Percentiles rank a stretch among this genome's conserved stretches.
phyloP scores from a whole-genome alignment of 30 jellyfish, hydroid and myxozoan species.

The Catostylus mosaicus region DNA sequence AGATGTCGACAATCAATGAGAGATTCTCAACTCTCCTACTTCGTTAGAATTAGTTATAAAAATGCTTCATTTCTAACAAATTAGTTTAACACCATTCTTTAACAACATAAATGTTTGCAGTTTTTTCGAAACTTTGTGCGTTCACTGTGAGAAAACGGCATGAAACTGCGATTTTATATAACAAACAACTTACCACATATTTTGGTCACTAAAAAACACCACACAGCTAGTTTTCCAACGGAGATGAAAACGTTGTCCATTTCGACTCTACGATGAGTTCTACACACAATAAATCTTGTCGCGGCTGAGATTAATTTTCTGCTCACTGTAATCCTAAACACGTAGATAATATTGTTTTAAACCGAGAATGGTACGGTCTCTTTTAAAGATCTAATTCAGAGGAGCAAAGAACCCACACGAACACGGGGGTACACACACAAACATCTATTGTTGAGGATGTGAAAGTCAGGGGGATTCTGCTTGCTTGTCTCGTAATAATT shows the following conservation, averaged over 20 bases:
- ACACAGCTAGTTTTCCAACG: not conserved
- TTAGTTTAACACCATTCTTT: no score
- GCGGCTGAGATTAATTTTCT: constrained; percentile 50
- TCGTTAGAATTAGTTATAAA: no score
- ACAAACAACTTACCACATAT: constrained; percentile 8
- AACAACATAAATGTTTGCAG: no score
- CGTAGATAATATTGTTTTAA: constrained; percentile 22
- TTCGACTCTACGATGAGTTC: not conserved
- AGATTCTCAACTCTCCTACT: no score
- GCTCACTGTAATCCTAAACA: constrained; percentile 53
- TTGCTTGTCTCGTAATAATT: no score
- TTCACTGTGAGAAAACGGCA: not conserved
- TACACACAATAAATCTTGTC: constrained; percentile 40
- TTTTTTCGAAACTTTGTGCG: no score
- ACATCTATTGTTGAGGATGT: not conserved
- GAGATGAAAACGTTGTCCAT: constrained; percentile 11
- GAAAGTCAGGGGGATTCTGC: constrained; percentile 1
- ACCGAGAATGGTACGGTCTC: constrained; percentile 32
- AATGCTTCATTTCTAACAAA: no score
- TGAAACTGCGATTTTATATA: not conserved
- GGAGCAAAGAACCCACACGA: not conserved
- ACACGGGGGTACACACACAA: constrained; percentile 38
- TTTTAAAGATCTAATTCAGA: constrained; percentile 6
- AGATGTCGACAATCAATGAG: no score
- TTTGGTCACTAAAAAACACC: not conserved